Percentiles rank a stretch among this genome's conserved stretches.
phyloP scores from a whole-genome alignment of 2,113 vertebrate genomes.

The Psephotus haematonotus region DNA sequence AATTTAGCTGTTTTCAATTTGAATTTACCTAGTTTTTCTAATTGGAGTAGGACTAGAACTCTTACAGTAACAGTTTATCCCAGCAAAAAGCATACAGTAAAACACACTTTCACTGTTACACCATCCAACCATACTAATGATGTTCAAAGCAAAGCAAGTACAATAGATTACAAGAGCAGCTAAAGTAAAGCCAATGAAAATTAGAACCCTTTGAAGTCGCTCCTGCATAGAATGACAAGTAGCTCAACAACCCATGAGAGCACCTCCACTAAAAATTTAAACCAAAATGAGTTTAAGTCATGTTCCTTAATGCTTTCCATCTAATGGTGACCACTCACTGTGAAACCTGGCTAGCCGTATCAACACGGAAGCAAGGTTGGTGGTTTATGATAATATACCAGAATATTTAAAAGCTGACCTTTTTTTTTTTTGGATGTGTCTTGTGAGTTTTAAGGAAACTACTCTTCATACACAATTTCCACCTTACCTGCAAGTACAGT shows the following conservation, averaged over 20 bases:
- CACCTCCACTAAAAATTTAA: background rate
- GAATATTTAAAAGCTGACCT: background rate
- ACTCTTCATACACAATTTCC: background rate
- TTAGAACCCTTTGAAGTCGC: background rate
- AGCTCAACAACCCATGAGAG: rapidly evolving
- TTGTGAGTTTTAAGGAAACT: background rate
- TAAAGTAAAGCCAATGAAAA: background rate
- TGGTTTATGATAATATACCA: background rate
- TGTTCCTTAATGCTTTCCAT: background rate
- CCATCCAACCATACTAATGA: background rate
- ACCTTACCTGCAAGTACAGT: conserved; percentile 92
- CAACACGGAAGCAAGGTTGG: background rate
- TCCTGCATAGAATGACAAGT: background rate
- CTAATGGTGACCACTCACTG: background rate
- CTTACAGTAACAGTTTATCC: background rate
- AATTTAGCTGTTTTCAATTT: background rate
- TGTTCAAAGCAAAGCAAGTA: background rate
- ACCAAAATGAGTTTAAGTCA: background rate
- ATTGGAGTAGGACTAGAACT: background rate
- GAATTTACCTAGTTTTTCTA: background rate
- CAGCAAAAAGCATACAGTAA: background rate
- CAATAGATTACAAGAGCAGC: background rate
- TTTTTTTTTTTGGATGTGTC: background rate
- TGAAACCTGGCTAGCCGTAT: background rate
- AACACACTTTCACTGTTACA: background rate